phyloP scores from a whole-genome alignment of 64 coral and sea anemone genomes.

The Hydrozoanthus tunicans region DNA sequence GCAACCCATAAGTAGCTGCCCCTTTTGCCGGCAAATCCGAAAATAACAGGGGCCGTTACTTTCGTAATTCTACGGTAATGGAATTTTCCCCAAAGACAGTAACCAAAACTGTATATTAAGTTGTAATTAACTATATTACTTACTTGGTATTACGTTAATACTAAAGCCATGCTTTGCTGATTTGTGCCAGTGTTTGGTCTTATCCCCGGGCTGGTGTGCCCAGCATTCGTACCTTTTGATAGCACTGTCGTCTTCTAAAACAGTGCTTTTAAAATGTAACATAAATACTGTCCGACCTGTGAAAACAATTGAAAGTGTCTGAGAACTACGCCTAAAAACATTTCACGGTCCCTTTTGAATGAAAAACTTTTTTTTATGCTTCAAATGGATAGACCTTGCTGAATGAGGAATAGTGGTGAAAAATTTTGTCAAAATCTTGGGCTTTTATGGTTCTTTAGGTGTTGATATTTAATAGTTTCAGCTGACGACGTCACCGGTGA shows the following conservation, averaged over 20 bases:
- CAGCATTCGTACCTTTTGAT: slow-evolving; percentile 27
- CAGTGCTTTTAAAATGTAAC: slow-evolving; percentile 2
- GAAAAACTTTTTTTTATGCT: too few relatives aligned
- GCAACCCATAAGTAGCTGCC: too few relatives aligned
- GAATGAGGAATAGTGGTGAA: too few relatives aligned
- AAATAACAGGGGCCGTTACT: too few relatives aligned
- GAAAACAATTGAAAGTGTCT: background rate
- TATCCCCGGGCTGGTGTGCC: slow-evolving; percentile 22
- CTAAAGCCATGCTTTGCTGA: slow-evolving; percentile 32
- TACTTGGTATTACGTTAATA: slow-evolving; percentile 16
- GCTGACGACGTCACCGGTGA: too few relatives aligned
- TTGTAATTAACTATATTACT: background rate
- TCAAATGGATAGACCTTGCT: too few relatives aligned
- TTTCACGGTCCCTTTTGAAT: too few relatives aligned
- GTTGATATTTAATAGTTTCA: too few relatives aligned
- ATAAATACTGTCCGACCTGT: slow-evolving; percentile 29
- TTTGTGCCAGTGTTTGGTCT: slow-evolving; percentile 13
- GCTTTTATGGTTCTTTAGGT: too few relatives aligned
- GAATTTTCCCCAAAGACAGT: background rate
- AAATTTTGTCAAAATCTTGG: too few relatives aligned
- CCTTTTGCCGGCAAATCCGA: too few relatives aligned
- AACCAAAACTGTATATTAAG: background rate
- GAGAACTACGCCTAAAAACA: background rate
- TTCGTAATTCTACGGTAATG: too few relatives aligned
- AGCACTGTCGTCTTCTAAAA: slow-evolving; percentile 15